Evolutionary conservation across 2,888 invertebrate genomes (phyloP).

Genomic region (Drosophila pegasa): DNA sequence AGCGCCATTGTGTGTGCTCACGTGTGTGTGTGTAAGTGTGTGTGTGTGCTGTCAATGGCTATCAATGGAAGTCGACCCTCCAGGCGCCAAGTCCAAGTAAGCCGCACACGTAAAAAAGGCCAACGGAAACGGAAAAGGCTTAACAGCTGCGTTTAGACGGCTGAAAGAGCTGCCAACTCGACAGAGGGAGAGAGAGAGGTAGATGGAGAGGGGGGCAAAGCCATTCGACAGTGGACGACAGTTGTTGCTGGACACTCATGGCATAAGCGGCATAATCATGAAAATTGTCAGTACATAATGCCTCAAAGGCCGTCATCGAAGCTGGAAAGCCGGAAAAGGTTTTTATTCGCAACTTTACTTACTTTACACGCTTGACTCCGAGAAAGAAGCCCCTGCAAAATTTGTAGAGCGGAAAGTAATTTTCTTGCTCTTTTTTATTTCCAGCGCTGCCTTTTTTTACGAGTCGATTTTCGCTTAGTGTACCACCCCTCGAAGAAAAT

Average conservation of each 20-base stretch:
- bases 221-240: neutral
- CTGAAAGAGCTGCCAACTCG: conserved; percentile 39
- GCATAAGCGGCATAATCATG: conserved; percentile 76
- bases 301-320: conserved; percentile 71
- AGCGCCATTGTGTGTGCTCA: conserved; percentile 31
- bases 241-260: conserved; percentile 57
- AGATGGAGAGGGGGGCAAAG: neutral
- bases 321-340: conserved; percentile 70
- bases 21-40: conserved; percentile 2
- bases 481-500: conserved; percentile 31
- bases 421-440: conserved; percentile 75
- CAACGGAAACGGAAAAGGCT: conserved; percentile 77
- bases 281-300: conserved; percentile 80
- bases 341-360: conserved; percentile 78
- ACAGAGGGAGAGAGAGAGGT: neutral
- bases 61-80: conserved; percentile 68
- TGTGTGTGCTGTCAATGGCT: conserved; percentile 57
- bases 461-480: conserved; percentile 64
- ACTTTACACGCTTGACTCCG: conserved; percentile 77
- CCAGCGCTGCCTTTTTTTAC: conserved; percentile 63
- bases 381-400: conserved; percentile 43
- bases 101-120: conserved; percentile 59
- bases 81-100: conserved; percentile 65
- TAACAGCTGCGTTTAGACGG: conserved; percentile 76
- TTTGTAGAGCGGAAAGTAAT: conserved; percentile 81